phyloP scores from a whole-genome alignment of 2,113 vertebrate genomes.

The Pomatorhinus ruficollis region DNA sequence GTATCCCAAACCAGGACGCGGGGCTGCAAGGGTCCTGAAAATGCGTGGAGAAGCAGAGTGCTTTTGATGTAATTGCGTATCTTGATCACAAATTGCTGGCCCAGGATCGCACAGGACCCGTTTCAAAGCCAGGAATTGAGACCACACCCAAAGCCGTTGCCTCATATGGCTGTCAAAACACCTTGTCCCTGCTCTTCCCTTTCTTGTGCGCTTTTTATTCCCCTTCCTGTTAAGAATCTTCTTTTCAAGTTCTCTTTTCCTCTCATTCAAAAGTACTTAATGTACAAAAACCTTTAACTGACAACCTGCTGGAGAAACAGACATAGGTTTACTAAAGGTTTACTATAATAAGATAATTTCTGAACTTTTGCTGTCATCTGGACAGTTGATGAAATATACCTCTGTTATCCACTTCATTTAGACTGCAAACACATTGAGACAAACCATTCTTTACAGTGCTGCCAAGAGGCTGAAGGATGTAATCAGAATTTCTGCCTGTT shows the following conservation, averaged over 20 bases:
- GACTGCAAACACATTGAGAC: not conserved
- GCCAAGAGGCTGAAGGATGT: not conserved
- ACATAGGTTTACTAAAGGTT: not conserved
- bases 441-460: not conserved
- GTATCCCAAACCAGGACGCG: not conserved
- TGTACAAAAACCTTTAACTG: not conserved
- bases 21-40: not conserved
- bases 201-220: not conserved
- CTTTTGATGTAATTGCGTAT: rapidly evolving
- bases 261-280: not conserved
- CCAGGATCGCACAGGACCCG: rapidly evolving
- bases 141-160: not conserved
- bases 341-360: not conserved
- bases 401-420: not conserved
- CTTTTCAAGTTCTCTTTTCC: not conserved
- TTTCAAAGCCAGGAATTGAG: not conserved
- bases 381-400: not conserved
- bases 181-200: not conserved
- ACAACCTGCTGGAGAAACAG: not conserved
- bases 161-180: rapidly evolving
- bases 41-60: rapidly evolving
- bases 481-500: not conserved
- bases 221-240: not conserved
- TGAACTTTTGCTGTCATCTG: not conserved
- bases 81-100: not conserved